These are phyloP conservation scores for Cyanoliseus patagonus DNA, from an alignment of 2,113 vertebrate genomes.

Conservation along the genomic window DNA sequence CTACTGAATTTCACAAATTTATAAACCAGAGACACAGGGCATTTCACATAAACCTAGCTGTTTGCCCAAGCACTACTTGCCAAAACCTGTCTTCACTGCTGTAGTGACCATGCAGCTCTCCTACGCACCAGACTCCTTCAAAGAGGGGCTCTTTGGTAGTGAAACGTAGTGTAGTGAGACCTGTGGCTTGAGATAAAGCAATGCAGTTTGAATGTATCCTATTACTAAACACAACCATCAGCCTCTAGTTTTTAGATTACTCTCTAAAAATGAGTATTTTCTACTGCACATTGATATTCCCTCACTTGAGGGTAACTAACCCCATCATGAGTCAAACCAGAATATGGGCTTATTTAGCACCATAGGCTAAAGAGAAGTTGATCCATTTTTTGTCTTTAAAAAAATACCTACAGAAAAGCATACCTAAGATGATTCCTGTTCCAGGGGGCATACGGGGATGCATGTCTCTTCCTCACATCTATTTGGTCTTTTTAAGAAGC, in stretches of 20 bases:
- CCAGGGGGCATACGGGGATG: fast-evolving
- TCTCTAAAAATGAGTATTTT: background rate
- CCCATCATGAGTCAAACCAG: background rate
- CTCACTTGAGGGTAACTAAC: background rate
- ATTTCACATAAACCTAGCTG: background rate
- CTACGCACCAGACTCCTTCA: background rate
- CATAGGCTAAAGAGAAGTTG: background rate
- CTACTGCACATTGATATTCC: background rate
- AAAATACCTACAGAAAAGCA: background rate
- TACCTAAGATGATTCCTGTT: background rate
- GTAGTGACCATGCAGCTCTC: background rate
- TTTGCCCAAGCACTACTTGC: background rate
- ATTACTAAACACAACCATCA: background rate
- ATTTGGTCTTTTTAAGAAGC: background rate
- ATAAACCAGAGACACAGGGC: background rate
- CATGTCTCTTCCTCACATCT: background rate
- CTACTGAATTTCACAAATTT: background rate
- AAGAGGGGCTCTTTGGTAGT: background rate
- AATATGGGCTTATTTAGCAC: background rate
- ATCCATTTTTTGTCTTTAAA: background rate
- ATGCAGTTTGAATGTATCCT: background rate
- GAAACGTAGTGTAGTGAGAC: background rate
- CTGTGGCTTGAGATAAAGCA: background rate
- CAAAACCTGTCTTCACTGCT: background rate
- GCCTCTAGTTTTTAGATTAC: background rate